Evolutionary conservation across 2,888 invertebrate genomes (phyloP), one percentile per base, ranked within the genome.

Genomic region (Teinopalpus imperialis): DNA sequence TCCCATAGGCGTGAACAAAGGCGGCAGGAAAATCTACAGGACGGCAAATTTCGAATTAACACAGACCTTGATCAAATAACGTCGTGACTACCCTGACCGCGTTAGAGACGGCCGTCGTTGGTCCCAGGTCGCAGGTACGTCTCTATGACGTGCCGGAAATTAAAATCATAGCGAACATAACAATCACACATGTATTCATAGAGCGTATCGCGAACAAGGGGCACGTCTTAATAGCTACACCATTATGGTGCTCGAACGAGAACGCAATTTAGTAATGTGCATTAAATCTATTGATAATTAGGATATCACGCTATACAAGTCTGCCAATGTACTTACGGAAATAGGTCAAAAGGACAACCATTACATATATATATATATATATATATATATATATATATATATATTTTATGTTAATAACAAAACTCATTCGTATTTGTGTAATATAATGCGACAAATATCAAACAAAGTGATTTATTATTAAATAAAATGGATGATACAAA

Each of bases 61-160:
- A 52, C 52, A 41, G n/a, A n/a, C n/a, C 57, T 53, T 50, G 52
- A 50, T 36, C 30, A 48, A 48, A 50, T 56, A 51, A 56, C 56
- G 61, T 69, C 73, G 69, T 75, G 74, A 67, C 69, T 74, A 56
- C 56, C 63, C 66, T 71, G 72, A 72, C 66, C 69, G 69, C 66
- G 67, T 76, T 77, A 52, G 51, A 63, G 62, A 59, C 62, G 55
- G 61, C 62, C 69, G 77, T 74, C 81, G 80, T 79, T 78, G 79
- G 66, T 65, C 63, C 65, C 8, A 4, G 18, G 8, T 21, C 64
- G 63, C 69, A 67, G 63, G 58, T 57, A 65, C 63, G 63, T 63
- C 34, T 40, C 64, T 68, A 66, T 69, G 67, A 69, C 57, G 58
- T 52, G 54, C 59, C 61, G 66, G 65, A 70, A 70, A 72, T 70